phyloP scores from a whole-genome alignment of 2,888 invertebrate genomes.

The Tryphoninae sp. region DNA sequence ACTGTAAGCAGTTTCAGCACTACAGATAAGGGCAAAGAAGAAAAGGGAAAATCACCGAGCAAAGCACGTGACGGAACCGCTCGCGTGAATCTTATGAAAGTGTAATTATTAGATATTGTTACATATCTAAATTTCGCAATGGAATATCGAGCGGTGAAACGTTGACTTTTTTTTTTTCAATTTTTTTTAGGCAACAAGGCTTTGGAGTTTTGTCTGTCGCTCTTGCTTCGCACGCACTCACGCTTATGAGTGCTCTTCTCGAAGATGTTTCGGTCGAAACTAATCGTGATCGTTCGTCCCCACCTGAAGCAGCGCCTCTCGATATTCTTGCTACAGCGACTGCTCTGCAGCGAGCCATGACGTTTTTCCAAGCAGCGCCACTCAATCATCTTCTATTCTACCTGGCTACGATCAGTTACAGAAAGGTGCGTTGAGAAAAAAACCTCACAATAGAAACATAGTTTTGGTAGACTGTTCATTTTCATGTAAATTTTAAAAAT shows the following conservation, averaged over 20 bases:
- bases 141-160: background rate
- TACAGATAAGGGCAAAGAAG: slow-evolving; percentile 82
- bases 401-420: slow-evolving; percentile 93
- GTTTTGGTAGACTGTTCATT: background rate
- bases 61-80: slow-evolving; percentile 84
- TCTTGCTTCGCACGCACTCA: slow-evolving; percentile 92
- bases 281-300: slow-evolving; percentile 71
- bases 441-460: background rate
- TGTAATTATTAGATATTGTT: slow-evolving; percentile 80
- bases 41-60: slow-evolving; percentile 84
- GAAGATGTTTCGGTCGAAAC: slow-evolving; percentile 90
- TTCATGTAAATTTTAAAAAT: too few relatives aligned
- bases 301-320: slow-evolving; percentile 85
- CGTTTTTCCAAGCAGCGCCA: slow-evolving; percentile 87
- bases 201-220: slow-evolving; percentile 95
- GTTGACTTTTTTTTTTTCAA: slow-evolving; percentile 16
- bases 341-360: slow-evolving; percentile 87
- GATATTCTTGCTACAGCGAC: slow-evolving; percentile 86
- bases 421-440: slow-evolving; percentile 84
- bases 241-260: slow-evolving; percentile 88
- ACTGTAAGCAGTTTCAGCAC: slow-evolving; percentile 84
- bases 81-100: slow-evolving; percentile 87
- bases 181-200: slow-evolving; percentile 87
- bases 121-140: background rate
- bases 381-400: slow-evolving; percentile 93